Evolutionary conservation across 2,113 vertebrate species (phyloP).

Genomic region (Prunella himalayana): DNA sequence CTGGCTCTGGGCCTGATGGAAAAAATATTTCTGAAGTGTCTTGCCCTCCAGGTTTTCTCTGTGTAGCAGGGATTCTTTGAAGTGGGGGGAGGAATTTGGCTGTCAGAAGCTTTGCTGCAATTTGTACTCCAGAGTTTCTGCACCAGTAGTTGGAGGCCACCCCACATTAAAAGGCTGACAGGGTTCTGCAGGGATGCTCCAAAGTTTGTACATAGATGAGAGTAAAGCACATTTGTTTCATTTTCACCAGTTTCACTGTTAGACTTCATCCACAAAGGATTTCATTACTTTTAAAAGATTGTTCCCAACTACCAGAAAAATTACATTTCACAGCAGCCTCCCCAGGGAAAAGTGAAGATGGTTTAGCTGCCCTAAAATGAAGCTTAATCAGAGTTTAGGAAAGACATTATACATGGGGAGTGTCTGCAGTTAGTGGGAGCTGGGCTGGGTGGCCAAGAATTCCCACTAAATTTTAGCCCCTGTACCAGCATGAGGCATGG

Average conservation of each 20-base stretch:
- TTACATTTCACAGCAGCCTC: neutral
- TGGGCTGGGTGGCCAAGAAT: neutral
- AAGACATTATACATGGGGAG: neutral
- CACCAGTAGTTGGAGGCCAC: neutral
- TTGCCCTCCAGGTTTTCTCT: neutral
- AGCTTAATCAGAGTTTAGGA: neutral
- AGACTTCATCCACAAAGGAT: neutral
- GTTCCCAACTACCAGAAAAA: neutral
- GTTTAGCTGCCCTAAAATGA: slow-evolving; percentile 15
- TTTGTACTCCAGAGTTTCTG: neutral
- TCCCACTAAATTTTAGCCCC: neutral
- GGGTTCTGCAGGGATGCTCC: neutral
- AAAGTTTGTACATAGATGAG: neutral
- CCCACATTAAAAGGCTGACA: neutral
- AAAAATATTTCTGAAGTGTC: neutral
- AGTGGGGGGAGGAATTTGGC: neutral
- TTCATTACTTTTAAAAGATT: neutral
- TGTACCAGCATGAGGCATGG: neutral
- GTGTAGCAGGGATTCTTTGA: neutral
- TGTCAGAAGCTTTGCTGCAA: neutral
- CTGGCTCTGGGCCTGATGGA: neutral
- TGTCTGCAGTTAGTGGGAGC: neutral
- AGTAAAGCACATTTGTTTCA: neutral
- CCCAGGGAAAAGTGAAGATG: neutral
- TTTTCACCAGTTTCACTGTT: neutral